Percentiles rank a stretch among this genome's conserved stretches.
Evolutionary conservation across 1,140 invertebrate genomes (phyloP).

Genomic region (Nebria ingens): DNA sequence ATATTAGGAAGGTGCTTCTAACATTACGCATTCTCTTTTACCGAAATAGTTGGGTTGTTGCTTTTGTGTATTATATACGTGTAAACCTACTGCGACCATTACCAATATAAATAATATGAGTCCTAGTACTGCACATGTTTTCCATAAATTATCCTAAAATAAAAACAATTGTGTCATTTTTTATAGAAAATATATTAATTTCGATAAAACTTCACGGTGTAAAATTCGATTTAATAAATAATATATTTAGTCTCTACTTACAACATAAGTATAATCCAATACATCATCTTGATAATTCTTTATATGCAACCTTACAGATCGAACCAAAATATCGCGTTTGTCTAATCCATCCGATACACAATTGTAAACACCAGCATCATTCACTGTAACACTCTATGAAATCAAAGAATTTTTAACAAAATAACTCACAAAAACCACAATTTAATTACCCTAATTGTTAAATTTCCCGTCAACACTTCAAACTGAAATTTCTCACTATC

Average conservation of each 20-base stretch:
- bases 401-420: not conserved
- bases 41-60: not conserved
- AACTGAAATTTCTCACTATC: not conserved
- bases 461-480: not conserved
- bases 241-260: no score
- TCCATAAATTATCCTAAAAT: constrained; percentile 1
- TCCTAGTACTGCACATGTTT: not conserved
- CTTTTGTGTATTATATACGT: not conserved
- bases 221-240: no score
- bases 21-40: no score
- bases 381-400: not conserved
- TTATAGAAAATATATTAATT: no score
- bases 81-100: not conserved
- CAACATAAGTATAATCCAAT: no score
- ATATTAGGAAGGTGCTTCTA: no score
- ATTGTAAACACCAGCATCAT: not conserved
- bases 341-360: not conserved
- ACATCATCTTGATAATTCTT: no score
- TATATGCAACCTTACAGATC: not conserved
- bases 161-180: no score
- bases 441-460: not conserved
- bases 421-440: not conserved
- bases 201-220: no score
- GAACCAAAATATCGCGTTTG: not conserved
- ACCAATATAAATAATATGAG: not conserved